These are phyloP conservation scores for Bruchidius siliquastri DNA, from an alignment of 2,888 invertebrate species.

Conservation along the genomic window DNA sequence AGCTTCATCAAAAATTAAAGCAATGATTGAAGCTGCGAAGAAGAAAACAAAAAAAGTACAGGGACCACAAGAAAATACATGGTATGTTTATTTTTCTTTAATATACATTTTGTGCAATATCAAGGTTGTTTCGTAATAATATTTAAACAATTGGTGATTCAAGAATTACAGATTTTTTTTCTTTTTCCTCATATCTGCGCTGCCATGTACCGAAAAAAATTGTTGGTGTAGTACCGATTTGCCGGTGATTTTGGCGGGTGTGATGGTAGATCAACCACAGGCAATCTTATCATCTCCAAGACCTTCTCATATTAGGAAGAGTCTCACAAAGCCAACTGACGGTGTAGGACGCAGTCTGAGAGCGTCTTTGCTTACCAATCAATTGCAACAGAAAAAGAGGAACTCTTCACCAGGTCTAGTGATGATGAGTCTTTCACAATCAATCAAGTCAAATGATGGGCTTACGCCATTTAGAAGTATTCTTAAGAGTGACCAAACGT, in stretches of 20 bases:
- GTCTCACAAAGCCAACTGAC: neutral
- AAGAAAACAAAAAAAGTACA: conserved; percentile 19
- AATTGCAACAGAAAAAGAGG: conserved; percentile 6
- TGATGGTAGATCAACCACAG: neutral
- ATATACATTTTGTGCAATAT: neutral
- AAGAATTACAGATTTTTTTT: too few relatives aligned
- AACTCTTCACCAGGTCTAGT: conserved; percentile 33
- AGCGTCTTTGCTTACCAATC: conserved; percentile 11
- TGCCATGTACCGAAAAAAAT: too few relatives aligned
- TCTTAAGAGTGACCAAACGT: conserved; percentile 23
- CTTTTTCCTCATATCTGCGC: too few relatives aligned
- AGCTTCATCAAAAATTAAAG: conserved; percentile 29
- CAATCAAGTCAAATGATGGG: conserved; percentile 26
- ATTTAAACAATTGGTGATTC: too few relatives aligned
- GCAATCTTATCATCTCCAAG: neutral
- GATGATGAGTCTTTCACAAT: conserved; percentile 32
- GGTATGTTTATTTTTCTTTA: neutral
- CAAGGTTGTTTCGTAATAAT: too few relatives aligned
- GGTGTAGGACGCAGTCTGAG: conserved; percentile 16
- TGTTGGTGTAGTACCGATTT: neutral
- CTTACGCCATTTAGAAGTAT: conserved; percentile 33
- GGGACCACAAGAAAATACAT: neutral
- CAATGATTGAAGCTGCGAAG: conserved; percentile 33
- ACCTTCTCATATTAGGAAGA: neutral
- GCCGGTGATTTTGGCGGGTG: neutral